Evolutionary conservation across 2,113 vertebrate species (phyloP), one percentile per base, ranked within the genome.

Genomic region (Perca flavescens): DNA sequence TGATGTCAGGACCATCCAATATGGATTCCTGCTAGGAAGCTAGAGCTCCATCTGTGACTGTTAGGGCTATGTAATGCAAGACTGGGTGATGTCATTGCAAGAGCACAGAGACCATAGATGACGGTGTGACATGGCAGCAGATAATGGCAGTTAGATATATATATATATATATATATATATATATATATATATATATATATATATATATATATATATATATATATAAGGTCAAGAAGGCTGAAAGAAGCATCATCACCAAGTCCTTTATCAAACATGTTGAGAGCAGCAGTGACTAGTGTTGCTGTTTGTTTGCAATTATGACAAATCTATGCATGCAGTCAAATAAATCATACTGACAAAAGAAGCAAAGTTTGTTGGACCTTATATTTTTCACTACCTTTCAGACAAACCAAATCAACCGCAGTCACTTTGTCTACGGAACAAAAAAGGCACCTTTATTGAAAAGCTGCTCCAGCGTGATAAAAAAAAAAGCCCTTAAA

Each of bases 1-100:
- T 92, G 88, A 93, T 90, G 92, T 92, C 91, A 94, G 62, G 81
- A 74, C 63, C 75, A 82, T 90, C 77, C 82, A 84, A 91, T 90
- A 86, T 53, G 78, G 79, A 75, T 73, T 50, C 82, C 87, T 93
- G 88, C 88, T 89, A 91, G 89, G 92, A 91, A 87, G 84, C 65
- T 1, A 2, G 71, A 50, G 74, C 75, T 89, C 93, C 89, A 90
- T 77, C 82, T 76, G 90, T 56, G 91, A 57, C 88, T 73, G 83
- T 92, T 79, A 90, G 57, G 17, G 66, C 46, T n/a, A 54, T 86
- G 91, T 94, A 93, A 94, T 86, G 83, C 70, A 86, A 94, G 86
- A 90, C 61, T 70, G 61, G 74, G 60, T 93, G 92, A 94, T 89
- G 80, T 93, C 91, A 94, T 56, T 15, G 64, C 25, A 47, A 63